These are phyloP conservation scores for Tinamus guttatus DNA, from an alignment of 2,113 vertebrate genomes.

Conservation along the genomic window DNA sequence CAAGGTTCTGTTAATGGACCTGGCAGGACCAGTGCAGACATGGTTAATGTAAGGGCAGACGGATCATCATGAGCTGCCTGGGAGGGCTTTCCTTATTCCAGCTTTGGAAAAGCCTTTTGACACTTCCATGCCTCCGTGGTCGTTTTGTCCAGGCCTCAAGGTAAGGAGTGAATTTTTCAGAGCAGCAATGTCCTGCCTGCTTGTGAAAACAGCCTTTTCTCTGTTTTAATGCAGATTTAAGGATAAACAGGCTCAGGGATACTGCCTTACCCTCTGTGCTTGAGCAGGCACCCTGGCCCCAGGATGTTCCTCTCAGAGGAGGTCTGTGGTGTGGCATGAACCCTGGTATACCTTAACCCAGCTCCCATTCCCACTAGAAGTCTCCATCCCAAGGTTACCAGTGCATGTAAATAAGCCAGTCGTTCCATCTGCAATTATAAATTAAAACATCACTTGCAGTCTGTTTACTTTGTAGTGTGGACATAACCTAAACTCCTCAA, in stretches of 20 bases:
- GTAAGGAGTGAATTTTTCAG: neutral
- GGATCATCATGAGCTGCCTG: neutral
- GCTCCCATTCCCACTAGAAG: neutral
- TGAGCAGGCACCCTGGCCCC: neutral
- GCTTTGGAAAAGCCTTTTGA: neutral
- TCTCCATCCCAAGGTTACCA: neutral
- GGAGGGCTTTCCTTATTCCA: neutral
- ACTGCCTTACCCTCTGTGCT: neutral
- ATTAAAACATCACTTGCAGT: neutral
- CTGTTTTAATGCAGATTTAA: neutral
- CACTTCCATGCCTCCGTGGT: neutral
- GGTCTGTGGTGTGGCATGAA: neutral
- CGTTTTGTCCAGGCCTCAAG: accelerated
- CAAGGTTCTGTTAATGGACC: neutral
- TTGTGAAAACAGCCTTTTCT: neutral
- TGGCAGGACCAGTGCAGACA: neutral
- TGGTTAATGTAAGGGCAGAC: accelerated
- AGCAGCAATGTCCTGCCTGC: neutral
- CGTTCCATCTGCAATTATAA: neutral
- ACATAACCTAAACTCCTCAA: conserved; percentile 24
- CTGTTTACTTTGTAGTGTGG: conserved; percentile 34
- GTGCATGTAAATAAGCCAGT: neutral
- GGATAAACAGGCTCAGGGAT: neutral
- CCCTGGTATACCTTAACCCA: neutral
- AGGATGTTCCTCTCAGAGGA: neutral